Conservation (phyloP, 2,888 invertebrate species). For the Lasioglossum malachurum region DNA sequence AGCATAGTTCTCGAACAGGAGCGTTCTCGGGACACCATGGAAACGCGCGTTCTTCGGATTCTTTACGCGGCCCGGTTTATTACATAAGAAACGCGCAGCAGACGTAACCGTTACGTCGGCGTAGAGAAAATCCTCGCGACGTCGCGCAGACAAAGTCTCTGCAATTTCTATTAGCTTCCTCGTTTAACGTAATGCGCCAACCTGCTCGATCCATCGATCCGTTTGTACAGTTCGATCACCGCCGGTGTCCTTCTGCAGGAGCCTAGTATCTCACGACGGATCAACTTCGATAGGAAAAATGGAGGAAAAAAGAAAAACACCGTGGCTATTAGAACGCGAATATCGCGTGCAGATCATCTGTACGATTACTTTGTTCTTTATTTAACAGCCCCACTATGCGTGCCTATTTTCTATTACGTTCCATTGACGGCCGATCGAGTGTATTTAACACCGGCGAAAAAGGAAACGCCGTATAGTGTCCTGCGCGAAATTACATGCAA, state of each 20-base stretch:
- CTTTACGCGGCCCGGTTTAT: constrained; percentile 62
- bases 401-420: not conserved
- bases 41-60: constrained; percentile 66
- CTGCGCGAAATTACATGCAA: not conserved
- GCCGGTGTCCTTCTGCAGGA: not conserved
- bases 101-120: constrained; percentile 56
- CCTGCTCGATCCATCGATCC: not conserved
- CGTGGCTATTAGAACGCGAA: constrained; percentile 7
- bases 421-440: constrained; percentile 1
- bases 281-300: not conserved
- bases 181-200: not conserved
- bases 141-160: constrained; percentile 45
- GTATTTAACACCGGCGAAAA: not conserved
- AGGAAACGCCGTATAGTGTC: not conserved
- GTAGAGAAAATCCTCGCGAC: constrained; percentile 49
- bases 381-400: not conserved
- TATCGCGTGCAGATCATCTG: constrained; percentile 3
- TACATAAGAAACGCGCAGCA: constrained; percentile 62
- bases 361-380: constrained; percentile 19
- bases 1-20: constrained; percentile 37
- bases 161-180: constrained; percentile 40
- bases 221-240: no score
- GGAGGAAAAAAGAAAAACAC: not conserved
- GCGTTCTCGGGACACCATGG: constrained; percentile 47
- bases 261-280: not conserved